A percentile compares a stretch with the other conserved stretches of the same genome.
Evolutionary conservation across 1,140 invertebrate genomes (phyloP).

Genomic region (Stenopsyche tienmushanensis): DNA sequence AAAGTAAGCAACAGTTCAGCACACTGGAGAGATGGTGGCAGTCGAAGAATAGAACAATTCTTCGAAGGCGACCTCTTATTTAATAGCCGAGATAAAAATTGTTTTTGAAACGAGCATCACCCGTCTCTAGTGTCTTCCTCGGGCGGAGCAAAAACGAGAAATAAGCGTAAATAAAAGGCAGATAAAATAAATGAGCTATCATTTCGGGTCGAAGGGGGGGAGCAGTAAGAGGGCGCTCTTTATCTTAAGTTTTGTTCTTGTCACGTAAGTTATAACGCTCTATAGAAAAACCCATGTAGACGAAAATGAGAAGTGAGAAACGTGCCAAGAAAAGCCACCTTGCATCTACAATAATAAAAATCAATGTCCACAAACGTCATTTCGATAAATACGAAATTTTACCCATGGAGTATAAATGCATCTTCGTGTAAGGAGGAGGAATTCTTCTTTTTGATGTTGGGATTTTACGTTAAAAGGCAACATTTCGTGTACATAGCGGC

Average conservation of each 20-base stretch:
- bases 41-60: not conserved
- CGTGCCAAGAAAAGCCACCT: too few species aligned
- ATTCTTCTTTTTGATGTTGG: too few species aligned
- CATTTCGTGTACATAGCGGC: too few species aligned
- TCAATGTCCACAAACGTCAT: too few species aligned
- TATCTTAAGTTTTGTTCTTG: constrained; percentile 37
- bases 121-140: not conserved
- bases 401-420: too few species aligned
- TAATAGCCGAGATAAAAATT: constrained; percentile 3
- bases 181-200: constrained; percentile 41
- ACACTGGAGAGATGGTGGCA: not conserved
- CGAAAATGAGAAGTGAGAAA: constrained; percentile 24
- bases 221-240: not conserved
- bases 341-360: too few species aligned
- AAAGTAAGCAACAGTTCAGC: not conserved
- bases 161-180: constrained; percentile 24
- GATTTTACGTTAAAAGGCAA: too few species aligned
- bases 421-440: too few species aligned
- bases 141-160: not conserved
- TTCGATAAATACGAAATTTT: too few species aligned
- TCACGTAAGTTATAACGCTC: constrained; percentile 37
- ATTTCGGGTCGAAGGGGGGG: constrained; percentile 14
- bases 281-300: constrained; percentile 19
- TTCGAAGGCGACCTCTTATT: not conserved
- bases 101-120: not conserved